Conservation (phyloP, 2,888 invertebrate species). For the Linnaemya vulpina region DNA sequence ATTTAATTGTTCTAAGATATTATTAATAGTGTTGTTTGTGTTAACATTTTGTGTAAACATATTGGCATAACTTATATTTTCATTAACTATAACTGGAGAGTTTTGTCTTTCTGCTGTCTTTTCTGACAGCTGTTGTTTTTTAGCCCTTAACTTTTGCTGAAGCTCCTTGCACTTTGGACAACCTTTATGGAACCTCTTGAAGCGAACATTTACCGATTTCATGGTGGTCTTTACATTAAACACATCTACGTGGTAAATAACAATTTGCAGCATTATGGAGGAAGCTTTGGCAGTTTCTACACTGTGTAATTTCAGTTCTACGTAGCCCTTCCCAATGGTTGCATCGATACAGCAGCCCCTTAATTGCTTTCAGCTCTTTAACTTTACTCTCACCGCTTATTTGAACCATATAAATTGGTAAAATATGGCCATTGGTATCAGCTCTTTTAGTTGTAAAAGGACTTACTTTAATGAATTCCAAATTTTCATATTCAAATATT, state of each 20-base stretch:
- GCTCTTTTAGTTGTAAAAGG: too few species aligned
- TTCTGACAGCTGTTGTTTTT: constrained; percentile 16
- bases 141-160: constrained; percentile 2
- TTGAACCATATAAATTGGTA: neutral
- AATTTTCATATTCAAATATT: too few species aligned
- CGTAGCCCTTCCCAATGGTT: neutral
- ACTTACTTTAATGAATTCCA: too few species aligned
- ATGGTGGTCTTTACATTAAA: neutral
- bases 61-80: constrained; percentile 24
- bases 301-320: neutral
- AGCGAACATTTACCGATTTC: constrained; percentile 4
- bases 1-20: constrained; percentile 18
- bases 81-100: neutral
- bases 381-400: neutral
- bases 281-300: neutral
- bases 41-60: neutral
- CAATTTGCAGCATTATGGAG: too few species aligned
- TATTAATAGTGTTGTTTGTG: constrained; percentile 9
- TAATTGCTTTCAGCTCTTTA: constrained; percentile 19
- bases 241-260: neutral
- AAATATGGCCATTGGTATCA: too few species aligned
- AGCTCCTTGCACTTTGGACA: constrained; percentile 3
- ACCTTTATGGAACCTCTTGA: constrained; percentile 5
- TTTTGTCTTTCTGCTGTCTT: too few species aligned
- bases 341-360: neutral